These are phyloP conservation scores for Polypedilum vanderplanki DNA, from an alignment of 1,140 invertebrate genomes.

Conservation along the genomic window DNA sequence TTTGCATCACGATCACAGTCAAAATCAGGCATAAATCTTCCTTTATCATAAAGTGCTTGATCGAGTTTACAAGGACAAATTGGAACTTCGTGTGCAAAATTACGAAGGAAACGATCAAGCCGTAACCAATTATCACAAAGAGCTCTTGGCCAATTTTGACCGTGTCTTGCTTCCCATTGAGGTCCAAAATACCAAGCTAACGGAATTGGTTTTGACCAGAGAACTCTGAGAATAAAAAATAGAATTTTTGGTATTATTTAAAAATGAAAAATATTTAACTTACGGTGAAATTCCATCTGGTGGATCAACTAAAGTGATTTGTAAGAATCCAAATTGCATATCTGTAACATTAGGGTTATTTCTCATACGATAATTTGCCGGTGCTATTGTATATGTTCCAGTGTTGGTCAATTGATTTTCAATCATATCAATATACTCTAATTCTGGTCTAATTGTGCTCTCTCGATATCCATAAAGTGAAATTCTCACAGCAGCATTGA, in stretches of 20 bases:
- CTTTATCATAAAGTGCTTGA: slow-evolving; percentile 86
- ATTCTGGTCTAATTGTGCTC: slow-evolving; percentile 63
- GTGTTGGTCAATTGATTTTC: slow-evolving; percentile 56
- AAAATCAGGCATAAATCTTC: slow-evolving; percentile 83
- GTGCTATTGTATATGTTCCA: slow-evolving; percentile 60
- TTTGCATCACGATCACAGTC: slow-evolving; percentile 88
- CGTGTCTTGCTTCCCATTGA: slow-evolving; percentile 75
- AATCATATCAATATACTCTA: slow-evolving; percentile 53
- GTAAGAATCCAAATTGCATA: slow-evolving; percentile 81
- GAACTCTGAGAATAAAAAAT: slow-evolving; percentile 48
- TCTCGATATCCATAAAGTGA: slow-evolving; percentile 83
- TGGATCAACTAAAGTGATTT: slow-evolving; percentile 80
- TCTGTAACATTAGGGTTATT: slow-evolving; percentile 62
- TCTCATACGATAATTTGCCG: slow-evolving; percentile 58
- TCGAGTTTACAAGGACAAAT: slow-evolving; percentile 87
- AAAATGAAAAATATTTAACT: slow-evolving; percentile 44
- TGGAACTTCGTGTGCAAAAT: slow-evolving; percentile 77
- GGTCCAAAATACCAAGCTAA: slow-evolving; percentile 85
- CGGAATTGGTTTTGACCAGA: slow-evolving; percentile 88
- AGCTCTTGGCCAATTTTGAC: slow-evolving; percentile 67
- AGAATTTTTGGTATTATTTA: slow-evolving; percentile 23
- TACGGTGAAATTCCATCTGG: slow-evolving; percentile 71
- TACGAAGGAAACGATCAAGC: slow-evolving; percentile 70
- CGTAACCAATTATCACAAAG: slow-evolving; percentile 85
- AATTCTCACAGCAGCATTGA: slow-evolving; percentile 65